Evolutionary conservation across 2,113 vertebrate genomes (phyloP).

Genomic region (Pelecanoides urinatrix): DNA sequence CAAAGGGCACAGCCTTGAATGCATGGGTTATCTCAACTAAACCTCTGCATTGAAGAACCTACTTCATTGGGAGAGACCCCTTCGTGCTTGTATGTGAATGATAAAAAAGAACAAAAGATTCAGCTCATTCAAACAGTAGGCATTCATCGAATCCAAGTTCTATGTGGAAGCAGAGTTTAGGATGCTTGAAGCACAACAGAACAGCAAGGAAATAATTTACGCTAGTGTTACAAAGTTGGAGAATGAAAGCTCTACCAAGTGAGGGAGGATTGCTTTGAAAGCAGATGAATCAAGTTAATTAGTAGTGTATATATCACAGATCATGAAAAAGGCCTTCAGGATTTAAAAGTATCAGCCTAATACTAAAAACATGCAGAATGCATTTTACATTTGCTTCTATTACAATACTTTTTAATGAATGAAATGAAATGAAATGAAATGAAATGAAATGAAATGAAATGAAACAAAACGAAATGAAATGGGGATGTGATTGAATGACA

Average conservation of each 20-base stretch:
- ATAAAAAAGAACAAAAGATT: slow-evolving; percentile 68
- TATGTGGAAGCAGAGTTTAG: slow-evolving; percentile 12
- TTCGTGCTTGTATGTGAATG: slow-evolving; percentile 31
- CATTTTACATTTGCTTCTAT: not conserved
- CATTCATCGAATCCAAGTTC: slow-evolving; percentile 14
- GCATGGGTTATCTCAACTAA: slow-evolving; percentile 68
- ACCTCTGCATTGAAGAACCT: slow-evolving; percentile 32
- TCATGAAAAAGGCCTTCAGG: not conserved
- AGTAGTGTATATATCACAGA: not conserved
- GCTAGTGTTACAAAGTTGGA: not conserved
- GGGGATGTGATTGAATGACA: not conserved
- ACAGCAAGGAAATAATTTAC: slow-evolving; percentile 34
- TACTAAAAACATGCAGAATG: not conserved
- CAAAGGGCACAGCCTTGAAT: slow-evolving; percentile 62
- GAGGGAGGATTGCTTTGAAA: slow-evolving; percentile 6
- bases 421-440: slow-evolving; percentile 14
- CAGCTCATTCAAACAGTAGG: slow-evolving; percentile 25
- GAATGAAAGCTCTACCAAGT: not conserved
- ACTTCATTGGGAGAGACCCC: slow-evolving; percentile 21
- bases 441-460: slow-evolving; percentile 35
- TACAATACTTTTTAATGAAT: slow-evolving; percentile 5
- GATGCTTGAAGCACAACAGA: slow-evolving; percentile 36
- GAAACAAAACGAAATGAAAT: slow-evolving; percentile 30
- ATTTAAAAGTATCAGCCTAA: not conserved
- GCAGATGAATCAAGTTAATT: slow-evolving; percentile 52